A percentile compares a stretch with the other conserved stretches of the same genome.
These are phyloP conservation scores for Gopherus evgoodei DNA, from an alignment of 2,113 vertebrate species.

Conservation along the genomic window DNA sequence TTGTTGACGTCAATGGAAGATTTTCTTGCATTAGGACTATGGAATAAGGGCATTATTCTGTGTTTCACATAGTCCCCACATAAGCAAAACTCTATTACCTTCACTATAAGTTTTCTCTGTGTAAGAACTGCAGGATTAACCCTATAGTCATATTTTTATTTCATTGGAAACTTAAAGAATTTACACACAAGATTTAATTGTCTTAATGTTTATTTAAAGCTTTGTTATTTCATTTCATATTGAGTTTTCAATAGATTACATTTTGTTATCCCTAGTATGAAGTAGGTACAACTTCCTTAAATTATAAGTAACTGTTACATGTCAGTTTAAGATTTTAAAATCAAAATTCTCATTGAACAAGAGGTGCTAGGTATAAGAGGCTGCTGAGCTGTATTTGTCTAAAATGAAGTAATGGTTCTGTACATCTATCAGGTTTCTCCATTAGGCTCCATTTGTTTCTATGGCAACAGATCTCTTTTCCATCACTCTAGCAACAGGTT, in stretches of 20 bases:
- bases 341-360: constrained; percentile 13
- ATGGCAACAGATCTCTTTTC: constrained; percentile 62
- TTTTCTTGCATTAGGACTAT: neutral
- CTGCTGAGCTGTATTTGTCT: constrained; percentile 2
- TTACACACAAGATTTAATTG: neutral
- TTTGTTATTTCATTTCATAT: neutral
- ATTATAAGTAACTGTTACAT: neutral
- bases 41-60: neutral
- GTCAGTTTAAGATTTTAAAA: neutral
- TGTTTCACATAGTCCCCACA: neutral
- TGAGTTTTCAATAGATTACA: neutral
- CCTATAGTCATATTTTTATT: neutral
- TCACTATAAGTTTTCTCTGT: neutral
- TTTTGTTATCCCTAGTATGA: neutral
- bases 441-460: constrained; percentile 50
- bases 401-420: neutral
- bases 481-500: constrained; percentile 37
- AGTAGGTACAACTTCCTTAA: neutral
- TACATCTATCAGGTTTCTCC: neutral
- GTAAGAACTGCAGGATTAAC: neutral
- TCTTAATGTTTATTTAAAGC: neutral
- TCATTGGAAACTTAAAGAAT: neutral
- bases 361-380: neutral
- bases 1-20: neutral
- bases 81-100: neutral